These are phyloP conservation scores for Sylvicapra grimmia DNA, from an alignment of 2,113 vertebrate genomes.

Conservation along the genomic window DNA sequence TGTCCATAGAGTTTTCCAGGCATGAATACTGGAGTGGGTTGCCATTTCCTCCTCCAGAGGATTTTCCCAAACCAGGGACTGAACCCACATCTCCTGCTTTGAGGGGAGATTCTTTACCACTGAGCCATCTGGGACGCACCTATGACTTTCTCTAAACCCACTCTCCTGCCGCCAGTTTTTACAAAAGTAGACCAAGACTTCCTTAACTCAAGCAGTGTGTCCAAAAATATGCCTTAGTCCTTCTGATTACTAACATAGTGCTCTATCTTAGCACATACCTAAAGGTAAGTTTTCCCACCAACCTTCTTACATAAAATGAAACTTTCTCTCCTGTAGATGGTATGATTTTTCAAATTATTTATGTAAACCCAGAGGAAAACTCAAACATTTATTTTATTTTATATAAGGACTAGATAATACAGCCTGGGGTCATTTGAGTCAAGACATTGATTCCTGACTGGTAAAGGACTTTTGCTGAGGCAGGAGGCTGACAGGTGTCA, in stretches of 20 bases:
- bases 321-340: not conserved
- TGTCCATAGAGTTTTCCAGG: not conserved
- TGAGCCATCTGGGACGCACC: not conserved
- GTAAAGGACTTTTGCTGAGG: slow-evolving; percentile 29
- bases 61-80: not conserved
- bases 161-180: not conserved
- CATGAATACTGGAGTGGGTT: not conserved
- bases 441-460: not conserved
- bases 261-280: not conserved
- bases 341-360: not conserved
- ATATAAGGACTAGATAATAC: not conserved
- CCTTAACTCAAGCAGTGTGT: not conserved
- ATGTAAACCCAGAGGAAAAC: not conserved
- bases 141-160: not conserved
- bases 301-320: not conserved
- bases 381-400: not conserved
- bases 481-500: slow-evolving; percentile 42
- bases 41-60: not conserved
- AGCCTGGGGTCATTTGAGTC: slow-evolving; percentile 12
- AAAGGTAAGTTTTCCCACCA: not conserved
- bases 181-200: not conserved
- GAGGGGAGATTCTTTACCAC: not conserved
- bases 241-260: not conserved
- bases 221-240: not conserved
- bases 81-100: not conserved